These are phyloP conservation scores for Amorpha juglandis DNA, from an alignment of 2,888 invertebrate species.

Conservation along the genomic window DNA sequence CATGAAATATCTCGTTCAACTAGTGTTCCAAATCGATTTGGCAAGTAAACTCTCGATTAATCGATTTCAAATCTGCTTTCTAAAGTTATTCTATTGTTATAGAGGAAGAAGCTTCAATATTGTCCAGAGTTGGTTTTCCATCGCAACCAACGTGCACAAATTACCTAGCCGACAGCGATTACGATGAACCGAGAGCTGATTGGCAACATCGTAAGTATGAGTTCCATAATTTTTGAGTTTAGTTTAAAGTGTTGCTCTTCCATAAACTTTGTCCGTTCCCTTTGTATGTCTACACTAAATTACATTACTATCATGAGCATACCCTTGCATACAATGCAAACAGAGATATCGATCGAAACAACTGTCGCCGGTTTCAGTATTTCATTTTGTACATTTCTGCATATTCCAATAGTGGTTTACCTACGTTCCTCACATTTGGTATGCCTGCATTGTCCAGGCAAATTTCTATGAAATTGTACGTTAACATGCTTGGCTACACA, in stretches of 20 bases:
- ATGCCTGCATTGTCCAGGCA: too few relatives aligned
- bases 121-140: slow-evolving; percentile 87
- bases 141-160: slow-evolving; percentile 90
- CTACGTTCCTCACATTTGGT: too few relatives aligned
- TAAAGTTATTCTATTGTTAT: slow-evolving; percentile 50
- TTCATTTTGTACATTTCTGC: too few relatives aligned
- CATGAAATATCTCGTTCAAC: too few relatives aligned
- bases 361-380: too few relatives aligned
- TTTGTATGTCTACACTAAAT: too few relatives aligned
- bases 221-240: neutral
- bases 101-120: slow-evolving; percentile 89
- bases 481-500: neutral
- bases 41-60: neutral
- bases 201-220: slow-evolving; percentile 90
- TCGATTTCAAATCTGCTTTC: neutral
- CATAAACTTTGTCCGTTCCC: too few relatives aligned
- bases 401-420: too few relatives aligned
- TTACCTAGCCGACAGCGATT: slow-evolving; percentile 89
- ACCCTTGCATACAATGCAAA: too few relatives aligned
- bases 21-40: neutral
- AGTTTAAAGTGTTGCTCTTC: too few relatives aligned
- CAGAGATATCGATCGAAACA: too few relatives aligned
- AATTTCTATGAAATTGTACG: neutral
- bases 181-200: slow-evolving; percentile 90
- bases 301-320: too few relatives aligned